Conservation (phyloP, 2,797 vertebrate genomes). For the Gymnopithys bicolor region DNA sequence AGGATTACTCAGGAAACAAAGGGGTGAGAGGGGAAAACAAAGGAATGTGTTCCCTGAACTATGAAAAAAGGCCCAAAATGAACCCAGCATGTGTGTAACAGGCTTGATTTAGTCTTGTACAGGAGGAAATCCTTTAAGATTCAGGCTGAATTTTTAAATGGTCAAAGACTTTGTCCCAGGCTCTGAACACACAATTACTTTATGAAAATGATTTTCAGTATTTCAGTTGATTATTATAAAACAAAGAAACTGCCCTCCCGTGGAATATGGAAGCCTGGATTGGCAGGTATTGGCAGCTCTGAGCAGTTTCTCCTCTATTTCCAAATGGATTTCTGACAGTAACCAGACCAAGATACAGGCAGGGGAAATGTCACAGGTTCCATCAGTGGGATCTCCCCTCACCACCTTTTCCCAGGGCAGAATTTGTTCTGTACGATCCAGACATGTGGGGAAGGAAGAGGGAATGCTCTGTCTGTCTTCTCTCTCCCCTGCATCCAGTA, state of each 20-base stretch:
- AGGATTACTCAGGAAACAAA: neutral
- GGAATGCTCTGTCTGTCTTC: neutral
- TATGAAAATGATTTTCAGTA: neutral
- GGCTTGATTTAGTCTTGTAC: neutral
- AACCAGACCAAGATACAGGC: rapidly evolving
- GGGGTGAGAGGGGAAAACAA: neutral
- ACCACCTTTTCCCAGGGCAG: neutral
- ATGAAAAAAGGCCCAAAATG: neutral
- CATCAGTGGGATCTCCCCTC: rapidly evolving
- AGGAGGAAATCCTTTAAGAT: neutral
- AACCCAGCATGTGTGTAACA: neutral
- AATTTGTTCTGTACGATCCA: neutral
- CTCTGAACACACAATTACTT: neutral
- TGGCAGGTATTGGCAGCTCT: neutral
- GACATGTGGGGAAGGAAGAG: rapidly evolving
- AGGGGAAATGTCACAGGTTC: neutral
- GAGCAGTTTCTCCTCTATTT: neutral
- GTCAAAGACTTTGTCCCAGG: neutral
- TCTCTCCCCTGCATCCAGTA: rapidly evolving
- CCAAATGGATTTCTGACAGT: neutral
- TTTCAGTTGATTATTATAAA: neutral
- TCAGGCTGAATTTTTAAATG: neutral
- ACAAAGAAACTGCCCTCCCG: neutral
- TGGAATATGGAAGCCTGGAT: rapidly evolving
- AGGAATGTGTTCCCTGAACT: neutral